Conservation (phyloP, 2,888 invertebrate species). For the Chrysodeixis includens region DNA sequence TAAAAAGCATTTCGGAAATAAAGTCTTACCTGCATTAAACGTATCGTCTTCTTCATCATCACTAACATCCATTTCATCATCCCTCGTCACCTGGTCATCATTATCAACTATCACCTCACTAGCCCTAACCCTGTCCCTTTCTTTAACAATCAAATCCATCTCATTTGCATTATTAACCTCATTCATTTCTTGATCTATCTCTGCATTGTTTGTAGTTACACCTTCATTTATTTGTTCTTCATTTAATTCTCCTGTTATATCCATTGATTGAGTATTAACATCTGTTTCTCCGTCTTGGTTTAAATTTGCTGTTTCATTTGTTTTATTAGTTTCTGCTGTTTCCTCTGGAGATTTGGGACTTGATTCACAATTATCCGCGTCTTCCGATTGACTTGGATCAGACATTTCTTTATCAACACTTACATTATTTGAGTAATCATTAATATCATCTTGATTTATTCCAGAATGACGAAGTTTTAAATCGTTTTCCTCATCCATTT, state of each 20-base stretch:
- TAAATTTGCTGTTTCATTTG: background rate
- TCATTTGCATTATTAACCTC: background rate
- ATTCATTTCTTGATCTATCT: background rate
- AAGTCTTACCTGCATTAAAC: slow-evolving; percentile 25
- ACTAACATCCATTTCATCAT: slow-evolving; percentile 11
- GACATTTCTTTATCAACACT: background rate
- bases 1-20: too few relatives aligned
- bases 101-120: background rate
- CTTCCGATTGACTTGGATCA: background rate
- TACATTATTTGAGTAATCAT: background rate
- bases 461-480: background rate
- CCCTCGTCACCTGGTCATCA: background rate
- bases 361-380: background rate
- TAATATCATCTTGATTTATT: background rate
- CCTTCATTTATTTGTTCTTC: background rate
- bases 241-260: background rate
- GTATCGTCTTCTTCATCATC: background rate
- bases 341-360: background rate
- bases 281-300: background rate
- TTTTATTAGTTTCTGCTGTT: background rate
- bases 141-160: too few relatives aligned
- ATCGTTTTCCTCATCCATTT: background rate
- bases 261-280: background rate
- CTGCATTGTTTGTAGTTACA: background rate
- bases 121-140: too few relatives aligned